phyloP scores from a whole-genome alignment of 1,140 invertebrate species.

The Diprion similis region DNA sequence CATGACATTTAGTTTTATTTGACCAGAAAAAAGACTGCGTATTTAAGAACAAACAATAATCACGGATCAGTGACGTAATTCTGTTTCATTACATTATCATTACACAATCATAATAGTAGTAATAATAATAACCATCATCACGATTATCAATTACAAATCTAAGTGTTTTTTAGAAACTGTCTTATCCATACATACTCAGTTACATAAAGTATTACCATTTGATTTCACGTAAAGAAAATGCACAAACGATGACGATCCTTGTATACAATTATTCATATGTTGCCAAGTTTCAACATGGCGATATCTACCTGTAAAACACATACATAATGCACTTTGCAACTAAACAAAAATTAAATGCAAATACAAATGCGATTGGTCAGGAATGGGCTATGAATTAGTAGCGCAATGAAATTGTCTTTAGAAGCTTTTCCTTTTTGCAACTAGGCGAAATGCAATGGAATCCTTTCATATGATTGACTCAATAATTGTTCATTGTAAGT shows the following conservation, averaged over 20 bases:
- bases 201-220: too few species aligned
- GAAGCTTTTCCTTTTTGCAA: background rate
- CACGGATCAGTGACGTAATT: background rate
- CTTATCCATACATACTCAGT: background rate
- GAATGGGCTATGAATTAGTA: background rate
- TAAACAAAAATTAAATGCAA: background rate
- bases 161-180: background rate
- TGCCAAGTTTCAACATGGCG: background rate
- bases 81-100: background rate
- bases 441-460: too few species aligned
- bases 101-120: background rate
- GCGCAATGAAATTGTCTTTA: background rate
- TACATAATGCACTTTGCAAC: background rate
- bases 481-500: background rate
- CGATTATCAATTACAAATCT: background rate
- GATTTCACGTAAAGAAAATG: too few species aligned
- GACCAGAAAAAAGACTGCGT: background rate
- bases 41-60: background rate
- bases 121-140: background rate
- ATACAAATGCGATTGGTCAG: background rate
- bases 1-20: background rate
- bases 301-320: background rate
- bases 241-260: background rate
- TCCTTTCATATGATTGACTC: too few species aligned
- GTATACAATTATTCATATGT: background rate